Evolutionary conservation across 2,888 invertebrate genomes (phyloP).

Genomic region (Bombyx huttoni): DNA sequence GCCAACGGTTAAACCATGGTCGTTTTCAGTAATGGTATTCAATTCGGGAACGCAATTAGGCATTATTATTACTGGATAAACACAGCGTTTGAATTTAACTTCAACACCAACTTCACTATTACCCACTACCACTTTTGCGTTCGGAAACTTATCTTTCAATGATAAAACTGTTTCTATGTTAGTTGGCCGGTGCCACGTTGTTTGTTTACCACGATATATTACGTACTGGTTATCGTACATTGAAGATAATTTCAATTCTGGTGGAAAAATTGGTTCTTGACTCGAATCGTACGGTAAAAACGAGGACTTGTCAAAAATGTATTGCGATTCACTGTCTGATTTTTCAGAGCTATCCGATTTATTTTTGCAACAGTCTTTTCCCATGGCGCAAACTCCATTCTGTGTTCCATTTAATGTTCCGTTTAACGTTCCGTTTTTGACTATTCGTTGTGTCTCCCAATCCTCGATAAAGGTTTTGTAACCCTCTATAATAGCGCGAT

Average conservation of each 20-base stretch:
- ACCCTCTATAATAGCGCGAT: constrained; percentile 88
- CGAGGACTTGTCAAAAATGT: constrained; percentile 73
- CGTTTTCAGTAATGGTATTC: constrained; percentile 67
- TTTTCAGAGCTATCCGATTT: constrained; percentile 26
- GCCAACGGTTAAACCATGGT: constrained; percentile 79
- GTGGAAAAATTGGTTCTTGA: constrained; percentile 89
- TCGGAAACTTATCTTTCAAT: constrained; percentile 76
- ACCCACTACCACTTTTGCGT: constrained; percentile 84
- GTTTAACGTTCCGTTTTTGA: constrained; percentile 22
- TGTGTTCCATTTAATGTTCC: constrained; percentile 15
- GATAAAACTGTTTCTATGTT: constrained; percentile 71
- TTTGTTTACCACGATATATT: constrained; percentile 60
- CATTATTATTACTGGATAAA: constrained; percentile 85
- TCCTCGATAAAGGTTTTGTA: constrained; percentile 83
- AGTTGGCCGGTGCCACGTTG: constrained; percentile 81
- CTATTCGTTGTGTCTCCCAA: constrained; percentile 71
- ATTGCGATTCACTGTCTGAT: constrained; percentile 57
- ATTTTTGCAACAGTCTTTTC: constrained; percentile 77
- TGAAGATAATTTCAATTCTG: constrained; percentile 78
- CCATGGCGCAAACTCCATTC: constrained; percentile 67
- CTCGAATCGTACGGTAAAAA: constrained; percentile 79
- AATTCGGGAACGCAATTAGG: constrained; percentile 90
- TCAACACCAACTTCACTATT: constrained; percentile 90
- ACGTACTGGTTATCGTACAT: constrained; percentile 71
- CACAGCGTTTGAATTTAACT: constrained; percentile 83